Evolutionary conservation across 2,888 invertebrate species (phyloP).

Genomic region (Cremastinae sp.): DNA sequence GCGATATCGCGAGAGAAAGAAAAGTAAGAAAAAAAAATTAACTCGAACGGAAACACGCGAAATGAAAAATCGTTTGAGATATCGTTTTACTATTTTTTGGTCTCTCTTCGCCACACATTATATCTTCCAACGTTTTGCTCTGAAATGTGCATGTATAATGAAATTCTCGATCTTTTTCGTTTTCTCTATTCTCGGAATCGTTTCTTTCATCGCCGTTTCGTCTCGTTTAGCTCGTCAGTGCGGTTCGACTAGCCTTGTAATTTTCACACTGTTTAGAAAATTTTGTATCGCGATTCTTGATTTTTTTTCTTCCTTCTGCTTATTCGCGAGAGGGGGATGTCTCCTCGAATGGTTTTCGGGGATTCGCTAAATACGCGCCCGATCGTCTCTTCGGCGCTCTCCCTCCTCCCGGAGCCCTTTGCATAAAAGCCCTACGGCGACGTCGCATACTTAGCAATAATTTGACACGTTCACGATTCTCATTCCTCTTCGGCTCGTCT

Average conservation of each 20-base stretch:
- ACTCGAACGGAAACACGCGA: constrained; percentile 34
- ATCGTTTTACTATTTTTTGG: constrained; percentile 45
- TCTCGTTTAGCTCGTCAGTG: constrained; percentile 9
- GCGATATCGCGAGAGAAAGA: constrained; percentile 43
- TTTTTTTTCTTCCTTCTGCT: too few species aligned
- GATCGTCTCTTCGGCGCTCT: constrained; percentile 55
- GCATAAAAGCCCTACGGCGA: constrained; percentile 62
- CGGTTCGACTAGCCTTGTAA: constrained; percentile 69
- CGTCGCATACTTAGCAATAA: constrained; percentile 64
- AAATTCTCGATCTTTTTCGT: constrained; percentile 56
- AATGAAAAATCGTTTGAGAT: constrained; percentile 62
- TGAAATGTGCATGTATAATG: constrained; percentile 51
- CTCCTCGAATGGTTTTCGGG: neutral
- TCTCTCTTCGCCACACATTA: constrained; percentile 21
- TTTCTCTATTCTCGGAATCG: constrained; percentile 1
- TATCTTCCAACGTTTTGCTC: too few species aligned
- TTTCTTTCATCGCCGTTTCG: constrained; percentile 22
- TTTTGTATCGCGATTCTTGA: constrained; percentile 75
- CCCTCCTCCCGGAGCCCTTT: constrained; percentile 52
- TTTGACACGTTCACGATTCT: constrained; percentile 65
- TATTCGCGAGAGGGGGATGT: too few species aligned
- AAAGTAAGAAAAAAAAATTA: constrained; percentile 26
- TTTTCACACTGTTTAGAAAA: constrained; percentile 77
- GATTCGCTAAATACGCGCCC: constrained; percentile 39
- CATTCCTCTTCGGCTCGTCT: constrained; percentile 52